These are phyloP conservation scores for Heterodera filipjevi DNA, from an alignment of 2,888 invertebrate genomes.

Conservation along the genomic window DNA sequence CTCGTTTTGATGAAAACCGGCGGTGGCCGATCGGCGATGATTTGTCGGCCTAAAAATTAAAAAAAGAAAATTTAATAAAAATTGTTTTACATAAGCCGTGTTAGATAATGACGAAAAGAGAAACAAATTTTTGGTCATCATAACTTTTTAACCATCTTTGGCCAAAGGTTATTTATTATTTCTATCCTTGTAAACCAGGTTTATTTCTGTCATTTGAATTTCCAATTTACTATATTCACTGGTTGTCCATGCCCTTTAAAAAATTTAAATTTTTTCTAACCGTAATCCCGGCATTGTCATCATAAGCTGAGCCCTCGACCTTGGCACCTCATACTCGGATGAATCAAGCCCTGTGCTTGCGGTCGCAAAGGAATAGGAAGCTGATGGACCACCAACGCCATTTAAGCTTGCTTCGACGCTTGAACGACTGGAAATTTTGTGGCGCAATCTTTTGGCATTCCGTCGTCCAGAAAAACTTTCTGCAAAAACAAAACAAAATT, in stretches of 20 bases:
- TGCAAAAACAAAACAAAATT: neutral
- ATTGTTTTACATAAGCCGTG: no score
- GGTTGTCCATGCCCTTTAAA: no score
- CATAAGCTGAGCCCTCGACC: neutral
- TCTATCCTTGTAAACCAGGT: no score
- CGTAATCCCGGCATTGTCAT: neutral
- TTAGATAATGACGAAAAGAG: no score
- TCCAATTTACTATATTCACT: neutral
- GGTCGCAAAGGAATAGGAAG: neutral
- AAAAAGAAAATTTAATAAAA: no score
- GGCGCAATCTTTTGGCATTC: neutral
- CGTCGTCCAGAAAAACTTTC: conserved; percentile 3
- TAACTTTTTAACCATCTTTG: neutral
- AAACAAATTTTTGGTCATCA: no score
- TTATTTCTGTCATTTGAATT: no score
- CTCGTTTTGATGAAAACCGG: conserved; percentile 5
- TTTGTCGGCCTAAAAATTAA: neutral
- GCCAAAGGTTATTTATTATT: no score
- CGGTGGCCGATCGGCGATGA: neutral
- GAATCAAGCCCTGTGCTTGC: conserved; percentile 7
- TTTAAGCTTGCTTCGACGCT: neutral
- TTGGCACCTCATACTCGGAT: conserved; percentile 13
- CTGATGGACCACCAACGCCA: neutral
- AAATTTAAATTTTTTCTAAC: no score
- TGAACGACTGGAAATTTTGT: neutral